Conservation (phyloP, 2,797 vertebrate genomes). For the Silurus lanzhouensis region DNA sequence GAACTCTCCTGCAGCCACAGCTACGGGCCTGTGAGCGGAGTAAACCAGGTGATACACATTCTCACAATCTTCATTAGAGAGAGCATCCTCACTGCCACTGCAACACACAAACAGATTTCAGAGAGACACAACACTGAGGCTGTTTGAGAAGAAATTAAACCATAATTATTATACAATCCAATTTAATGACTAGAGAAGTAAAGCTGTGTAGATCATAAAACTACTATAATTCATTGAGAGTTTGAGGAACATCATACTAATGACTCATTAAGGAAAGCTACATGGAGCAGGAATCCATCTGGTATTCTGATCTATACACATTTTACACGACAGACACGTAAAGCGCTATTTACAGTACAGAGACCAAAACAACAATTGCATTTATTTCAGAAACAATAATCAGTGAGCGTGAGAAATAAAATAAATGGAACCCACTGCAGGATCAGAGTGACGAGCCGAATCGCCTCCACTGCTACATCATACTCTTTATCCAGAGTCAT, state of each 20-base stretch:
- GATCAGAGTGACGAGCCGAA: constrained; percentile 94
- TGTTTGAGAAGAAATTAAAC: background rate
- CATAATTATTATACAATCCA: background rate
- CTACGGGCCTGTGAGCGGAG: constrained; percentile 96
- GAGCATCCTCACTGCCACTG: constrained; percentile 59
- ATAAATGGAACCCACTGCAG: constrained; percentile 86
- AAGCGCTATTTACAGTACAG: background rate
- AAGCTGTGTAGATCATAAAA: background rate
- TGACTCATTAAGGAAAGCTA: background rate
- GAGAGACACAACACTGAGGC: constrained; percentile 4
- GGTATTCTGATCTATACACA: background rate
- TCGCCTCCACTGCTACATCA: constrained; percentile 97
- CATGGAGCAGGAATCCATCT: background rate
- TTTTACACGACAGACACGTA: background rate
- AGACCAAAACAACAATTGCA: background rate
- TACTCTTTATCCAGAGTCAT: constrained; percentile 99
- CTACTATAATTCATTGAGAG: background rate
- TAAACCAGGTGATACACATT: constrained; percentile 99
- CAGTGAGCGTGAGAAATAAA: background rate
- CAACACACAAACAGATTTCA: constrained; percentile 10
- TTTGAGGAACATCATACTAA: background rate
- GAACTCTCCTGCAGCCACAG: constrained; percentile 96
- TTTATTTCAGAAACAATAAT: background rate
- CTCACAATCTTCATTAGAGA: constrained; percentile 91
- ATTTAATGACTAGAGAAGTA: background rate